These are phyloP conservation scores for Tauraco erythrolophus DNA, from an alignment of 2,113 vertebrate genomes.

Conservation along the genomic window DNA sequence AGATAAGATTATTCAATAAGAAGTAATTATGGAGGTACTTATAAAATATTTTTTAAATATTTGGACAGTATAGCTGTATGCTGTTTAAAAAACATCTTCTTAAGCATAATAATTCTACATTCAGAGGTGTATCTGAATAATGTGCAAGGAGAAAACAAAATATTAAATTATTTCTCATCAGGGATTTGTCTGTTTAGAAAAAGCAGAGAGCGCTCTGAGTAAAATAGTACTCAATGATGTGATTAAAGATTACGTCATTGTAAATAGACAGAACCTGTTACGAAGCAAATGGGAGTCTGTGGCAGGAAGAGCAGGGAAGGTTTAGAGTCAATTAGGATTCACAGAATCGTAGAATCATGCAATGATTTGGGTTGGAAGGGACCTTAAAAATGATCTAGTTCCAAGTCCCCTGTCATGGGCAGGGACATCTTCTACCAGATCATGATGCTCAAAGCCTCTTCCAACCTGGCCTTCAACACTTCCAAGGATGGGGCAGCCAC, in stretches of 20 bases:
- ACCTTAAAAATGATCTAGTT: no score
- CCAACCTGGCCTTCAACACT: no score
- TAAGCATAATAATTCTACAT: not conserved
- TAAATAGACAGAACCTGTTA: not conserved
- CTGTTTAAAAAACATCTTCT: not conserved
- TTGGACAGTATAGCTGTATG: not conserved
- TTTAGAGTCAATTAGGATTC: not conserved
- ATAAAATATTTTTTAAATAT: not conserved
- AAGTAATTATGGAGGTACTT: not conserved
- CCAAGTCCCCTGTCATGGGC: no score
- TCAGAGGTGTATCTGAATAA: not conserved
- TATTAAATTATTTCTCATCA: not conserved
- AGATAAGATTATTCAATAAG: not conserved
- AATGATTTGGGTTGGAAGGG: no score
- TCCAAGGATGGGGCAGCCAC: no score
- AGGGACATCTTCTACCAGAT: no score
- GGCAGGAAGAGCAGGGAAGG: not conserved
- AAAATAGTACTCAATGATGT: not conserved
- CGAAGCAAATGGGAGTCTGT: not conserved
- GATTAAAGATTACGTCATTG: not conserved
- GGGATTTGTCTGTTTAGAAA: not conserved
- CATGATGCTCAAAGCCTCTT: no score
- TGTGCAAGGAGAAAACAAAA: not conserved
- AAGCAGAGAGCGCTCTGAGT: not conserved
- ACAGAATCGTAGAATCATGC: no score